These are phyloP conservation scores for Iguana delicatissima DNA, from an alignment of 2,797 vertebrate genomes.

Conservation along the genomic window DNA sequence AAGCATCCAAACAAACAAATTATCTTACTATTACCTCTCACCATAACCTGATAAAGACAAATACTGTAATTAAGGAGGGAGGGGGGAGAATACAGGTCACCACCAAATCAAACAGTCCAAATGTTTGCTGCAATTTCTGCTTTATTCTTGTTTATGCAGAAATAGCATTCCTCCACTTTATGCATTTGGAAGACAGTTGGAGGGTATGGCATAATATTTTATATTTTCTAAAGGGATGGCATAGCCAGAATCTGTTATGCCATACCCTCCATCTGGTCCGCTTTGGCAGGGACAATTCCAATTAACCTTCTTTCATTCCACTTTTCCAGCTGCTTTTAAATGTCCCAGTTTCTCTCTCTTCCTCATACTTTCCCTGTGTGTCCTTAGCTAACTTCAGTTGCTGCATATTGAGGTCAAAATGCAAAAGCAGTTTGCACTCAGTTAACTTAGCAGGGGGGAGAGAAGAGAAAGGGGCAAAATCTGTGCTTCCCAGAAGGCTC, in stretches of 20 bases:
- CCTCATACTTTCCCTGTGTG: no score
- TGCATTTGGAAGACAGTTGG: conserved; percentile 43
- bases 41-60: conserved; percentile 50
- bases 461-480: no score
- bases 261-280: no score
- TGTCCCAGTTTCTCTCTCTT: no score
- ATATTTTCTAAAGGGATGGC: conserved; percentile 32
- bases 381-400: no score
- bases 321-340: no score
- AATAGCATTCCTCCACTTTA: conserved; percentile 33
- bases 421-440: no score
- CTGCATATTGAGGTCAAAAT: no score
- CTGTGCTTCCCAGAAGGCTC: no score
- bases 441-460: no score
- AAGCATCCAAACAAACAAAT: conserved; percentile 21
- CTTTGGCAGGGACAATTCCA: no score
- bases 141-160: conserved; percentile 22
- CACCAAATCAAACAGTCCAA: conserved; percentile 35
- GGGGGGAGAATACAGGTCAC: background rate
- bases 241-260: conserved; percentile 2
- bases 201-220: conserved; percentile 14
- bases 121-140: conserved; percentile 61
- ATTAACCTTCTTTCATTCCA: no score
- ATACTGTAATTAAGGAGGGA: background rate
- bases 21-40: conserved; percentile 13